Conservation (phyloP, 2,888 invertebrate genomes). For the Scaptomyza cyrtandrae region DNA sequence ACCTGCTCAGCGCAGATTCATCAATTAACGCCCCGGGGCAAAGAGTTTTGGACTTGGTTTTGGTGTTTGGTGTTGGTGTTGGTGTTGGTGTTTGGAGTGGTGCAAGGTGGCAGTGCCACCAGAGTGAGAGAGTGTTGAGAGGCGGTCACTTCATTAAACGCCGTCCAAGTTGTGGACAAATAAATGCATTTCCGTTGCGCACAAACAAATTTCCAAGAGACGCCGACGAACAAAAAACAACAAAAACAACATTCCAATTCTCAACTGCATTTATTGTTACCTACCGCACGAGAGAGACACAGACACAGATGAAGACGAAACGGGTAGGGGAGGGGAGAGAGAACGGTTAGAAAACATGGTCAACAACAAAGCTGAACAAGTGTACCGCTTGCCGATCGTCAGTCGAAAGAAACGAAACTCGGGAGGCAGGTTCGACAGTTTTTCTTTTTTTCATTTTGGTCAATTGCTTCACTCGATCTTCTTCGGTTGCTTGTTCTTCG, state of each 20-base stretch:
- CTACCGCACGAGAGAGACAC: slow-evolving; percentile 29
- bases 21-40: slow-evolving; percentile 76
- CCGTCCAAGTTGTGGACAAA: slow-evolving; percentile 76
- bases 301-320: background rate
- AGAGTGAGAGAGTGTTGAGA: slow-evolving; percentile 15
- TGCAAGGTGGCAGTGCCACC: background rate
- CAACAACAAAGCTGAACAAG: slow-evolving; percentile 80
- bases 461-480: slow-evolving; percentile 77
- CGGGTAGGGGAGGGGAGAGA: slow-evolving; percentile 11
- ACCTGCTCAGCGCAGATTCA: slow-evolving; percentile 76
- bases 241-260: slow-evolving; percentile 43
- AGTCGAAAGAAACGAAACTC: slow-evolving; percentile 52
- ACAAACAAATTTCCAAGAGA: slow-evolving; percentile 82
- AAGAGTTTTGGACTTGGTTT: slow-evolving; percentile 13
- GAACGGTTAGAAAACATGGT: slow-evolving; percentile 73
- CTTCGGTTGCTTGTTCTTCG: slow-evolving; percentile 19
- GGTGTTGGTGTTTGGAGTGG: slow-evolving; percentile 11
- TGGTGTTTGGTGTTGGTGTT: slow-evolving; percentile 15
- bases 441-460: slow-evolving; percentile 58
- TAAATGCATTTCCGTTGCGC: slow-evolving; percentile 79
- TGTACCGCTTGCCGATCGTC: slow-evolving; percentile 82
- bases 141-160: slow-evolving; percentile 76
- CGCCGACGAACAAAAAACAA: slow-evolving; percentile 64
- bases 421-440: slow-evolving; percentile 65
- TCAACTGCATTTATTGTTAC: slow-evolving; percentile 40